phyloP scores from a whole-genome alignment of 2,888 invertebrate species.

The Cosmia trapezina region DNA sequence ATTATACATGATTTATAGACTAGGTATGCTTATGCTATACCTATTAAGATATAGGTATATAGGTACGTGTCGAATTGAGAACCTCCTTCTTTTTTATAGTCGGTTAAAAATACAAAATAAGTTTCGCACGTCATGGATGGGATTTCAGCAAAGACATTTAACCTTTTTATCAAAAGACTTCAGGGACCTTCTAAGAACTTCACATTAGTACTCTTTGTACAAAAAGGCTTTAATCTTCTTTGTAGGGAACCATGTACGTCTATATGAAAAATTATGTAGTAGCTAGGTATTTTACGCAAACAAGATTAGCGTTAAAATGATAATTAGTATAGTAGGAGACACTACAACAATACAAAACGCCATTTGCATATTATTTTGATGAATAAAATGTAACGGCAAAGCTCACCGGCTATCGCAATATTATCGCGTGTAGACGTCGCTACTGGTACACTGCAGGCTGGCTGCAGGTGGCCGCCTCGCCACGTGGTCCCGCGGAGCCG shows the following conservation, averaged over 20 bases:
- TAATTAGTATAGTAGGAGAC: background rate
- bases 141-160: too few relatives aligned
- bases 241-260: background rate
- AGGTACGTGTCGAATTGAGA: too few relatives aligned
- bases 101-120: background rate
- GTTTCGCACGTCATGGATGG: background rate
- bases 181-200: too few relatives aligned
- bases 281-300: background rate
- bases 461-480: slow-evolving; percentile 20
- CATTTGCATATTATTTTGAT: background rate
- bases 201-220: background rate
- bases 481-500: slow-evolving; percentile 2
- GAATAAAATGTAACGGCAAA: background rate
- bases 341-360: background rate
- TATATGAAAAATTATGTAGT: background rate
- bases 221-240: background rate
- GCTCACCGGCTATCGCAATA: background rate
- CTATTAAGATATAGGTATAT: too few relatives aligned
- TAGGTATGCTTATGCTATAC: too few relatives aligned
- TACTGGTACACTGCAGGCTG: too few relatives aligned
- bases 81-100: too few relatives aligned
- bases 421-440: background rate
- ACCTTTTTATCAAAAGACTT: too few relatives aligned
- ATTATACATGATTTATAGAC: too few relatives aligned
- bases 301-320: background rate